phyloP scores from a whole-genome alignment of 2,113 vertebrate species.

The Herpailurus yagouaroundi region DNA sequence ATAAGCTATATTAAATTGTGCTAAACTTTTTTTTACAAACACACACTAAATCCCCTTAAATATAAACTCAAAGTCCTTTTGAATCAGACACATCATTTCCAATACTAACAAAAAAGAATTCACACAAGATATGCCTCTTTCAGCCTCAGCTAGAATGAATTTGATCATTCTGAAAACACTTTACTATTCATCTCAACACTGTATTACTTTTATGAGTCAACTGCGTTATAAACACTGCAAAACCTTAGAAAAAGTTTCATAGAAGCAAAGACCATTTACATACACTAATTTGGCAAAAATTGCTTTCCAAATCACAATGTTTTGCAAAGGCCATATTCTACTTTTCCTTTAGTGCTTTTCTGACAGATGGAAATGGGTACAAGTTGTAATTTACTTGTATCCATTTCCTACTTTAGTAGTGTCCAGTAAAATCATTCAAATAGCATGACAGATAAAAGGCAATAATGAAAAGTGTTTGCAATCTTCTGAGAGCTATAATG shows the following conservation, averaged over 20 bases:
- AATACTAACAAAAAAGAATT: background rate
- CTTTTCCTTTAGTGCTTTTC: constrained; percentile 81
- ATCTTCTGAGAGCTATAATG: constrained; percentile 79
- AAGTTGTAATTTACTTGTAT: constrained; percentile 84
- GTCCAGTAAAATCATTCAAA: constrained; percentile 85
- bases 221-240: constrained; percentile 67
- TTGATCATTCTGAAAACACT: constrained; percentile 60
- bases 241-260: constrained; percentile 70
- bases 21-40: constrained; percentile 11
- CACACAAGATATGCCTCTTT: background rate
- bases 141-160: constrained; percentile 50
- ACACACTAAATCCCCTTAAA: background rate
- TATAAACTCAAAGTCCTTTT: constrained; percentile 18
- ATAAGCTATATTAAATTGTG: background rate
- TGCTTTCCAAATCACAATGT: constrained; percentile 79
- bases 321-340: constrained; percentile 73
- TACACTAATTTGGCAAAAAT: constrained; percentile 82
- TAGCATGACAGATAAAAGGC: constrained; percentile 81
- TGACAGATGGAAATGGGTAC: constrained; percentile 82
- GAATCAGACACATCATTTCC: constrained; percentile 20
- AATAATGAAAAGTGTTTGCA: constrained; percentile 82
- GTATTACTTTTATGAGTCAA: constrained; percentile 76
- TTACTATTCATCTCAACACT: constrained; percentile 42
- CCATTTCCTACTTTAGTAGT: constrained; percentile 78
- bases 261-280: constrained; percentile 76